Percentiles rank a stretch among this genome's conserved stretches.
phyloP scores from a whole-genome alignment of 2,888 invertebrate genomes.

The Conops quadrifasciatus region DNA sequence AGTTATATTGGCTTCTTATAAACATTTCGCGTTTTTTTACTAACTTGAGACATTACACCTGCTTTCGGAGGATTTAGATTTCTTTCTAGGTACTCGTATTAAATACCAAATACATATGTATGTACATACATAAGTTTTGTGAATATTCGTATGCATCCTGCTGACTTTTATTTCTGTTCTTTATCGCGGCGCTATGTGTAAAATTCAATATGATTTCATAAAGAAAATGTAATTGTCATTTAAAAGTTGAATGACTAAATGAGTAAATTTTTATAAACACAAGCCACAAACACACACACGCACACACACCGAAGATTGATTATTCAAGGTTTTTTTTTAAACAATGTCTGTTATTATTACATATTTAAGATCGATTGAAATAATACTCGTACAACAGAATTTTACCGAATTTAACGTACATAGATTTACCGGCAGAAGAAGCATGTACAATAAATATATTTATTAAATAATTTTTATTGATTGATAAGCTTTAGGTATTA shows the following conservation, averaged over 20 bases:
- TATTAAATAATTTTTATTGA: too few relatives aligned
- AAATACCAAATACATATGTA: neutral
- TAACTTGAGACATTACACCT: neutral
- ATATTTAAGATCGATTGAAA: too few relatives aligned
- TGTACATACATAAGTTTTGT: neutral
- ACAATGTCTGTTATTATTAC: neutral
- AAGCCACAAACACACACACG: neutral
- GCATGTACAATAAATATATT: too few relatives aligned
- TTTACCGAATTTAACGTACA: too few relatives aligned
- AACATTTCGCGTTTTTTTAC: too few relatives aligned
- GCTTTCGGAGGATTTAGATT: neutral
- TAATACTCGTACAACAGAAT: too few relatives aligned
- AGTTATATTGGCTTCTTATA: too few relatives aligned
- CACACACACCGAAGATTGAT: neutral
- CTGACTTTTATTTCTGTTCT: neutral
- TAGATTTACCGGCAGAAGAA: too few relatives aligned
- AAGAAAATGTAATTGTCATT: neutral
- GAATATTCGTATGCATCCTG: neutral
- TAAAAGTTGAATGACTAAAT: slow-evolving; percentile 9
- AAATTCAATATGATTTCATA: too few relatives aligned
- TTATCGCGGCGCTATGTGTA: neutral
- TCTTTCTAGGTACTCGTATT: slow-evolving; percentile 7
- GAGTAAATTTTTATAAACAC: neutral
- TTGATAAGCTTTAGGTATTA: too few relatives aligned
- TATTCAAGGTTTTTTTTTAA: slow-evolving; percentile 4